A percentile compares a stretch with the other conserved stretches of the same genome.
Conservation (phyloP, 2,113 vertebrate species). For the Willisornis vidua region DNA sequence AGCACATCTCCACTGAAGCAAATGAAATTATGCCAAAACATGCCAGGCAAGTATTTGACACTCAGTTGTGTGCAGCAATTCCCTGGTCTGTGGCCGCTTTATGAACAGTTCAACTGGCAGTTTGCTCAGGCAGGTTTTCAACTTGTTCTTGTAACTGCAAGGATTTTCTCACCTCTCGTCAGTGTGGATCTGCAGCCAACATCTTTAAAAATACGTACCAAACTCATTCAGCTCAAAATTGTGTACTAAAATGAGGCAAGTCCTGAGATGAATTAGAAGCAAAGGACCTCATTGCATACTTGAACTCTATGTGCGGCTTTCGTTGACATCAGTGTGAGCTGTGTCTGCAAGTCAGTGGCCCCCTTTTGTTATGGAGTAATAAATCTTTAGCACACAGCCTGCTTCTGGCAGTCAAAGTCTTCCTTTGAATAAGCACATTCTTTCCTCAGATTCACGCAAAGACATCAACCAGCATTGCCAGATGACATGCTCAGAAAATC, state of each 20-base stretch:
- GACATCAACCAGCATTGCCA: background rate
- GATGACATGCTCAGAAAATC: background rate
- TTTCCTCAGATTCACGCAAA: background rate
- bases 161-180: conserved; percentile 50
- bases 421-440: conserved; percentile 32
- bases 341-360: conserved; percentile 19
- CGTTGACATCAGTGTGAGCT: background rate
- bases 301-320: background rate
- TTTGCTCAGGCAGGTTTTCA: conserved; percentile 51
- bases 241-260: background rate
- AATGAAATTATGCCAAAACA: conserved; percentile 35
- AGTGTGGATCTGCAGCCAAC: background rate
- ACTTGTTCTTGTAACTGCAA: conserved; percentile 43
- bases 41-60: conserved; percentile 1
- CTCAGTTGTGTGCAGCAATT: background rate
- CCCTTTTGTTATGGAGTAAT: conserved; percentile 9
- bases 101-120: conserved; percentile 36
- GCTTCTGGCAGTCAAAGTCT: conserved; percentile 1
- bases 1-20: background rate
- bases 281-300: background rate
- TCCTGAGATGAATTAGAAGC: conserved; percentile 7
- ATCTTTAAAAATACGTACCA: conserved; percentile 39
- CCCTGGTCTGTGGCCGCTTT: background rate
- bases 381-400: conserved; percentile 33
- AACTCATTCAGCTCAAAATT: background rate